Conservation (phyloP, 2,797 vertebrate species). For the Rhyacichthys aspro region DNA sequence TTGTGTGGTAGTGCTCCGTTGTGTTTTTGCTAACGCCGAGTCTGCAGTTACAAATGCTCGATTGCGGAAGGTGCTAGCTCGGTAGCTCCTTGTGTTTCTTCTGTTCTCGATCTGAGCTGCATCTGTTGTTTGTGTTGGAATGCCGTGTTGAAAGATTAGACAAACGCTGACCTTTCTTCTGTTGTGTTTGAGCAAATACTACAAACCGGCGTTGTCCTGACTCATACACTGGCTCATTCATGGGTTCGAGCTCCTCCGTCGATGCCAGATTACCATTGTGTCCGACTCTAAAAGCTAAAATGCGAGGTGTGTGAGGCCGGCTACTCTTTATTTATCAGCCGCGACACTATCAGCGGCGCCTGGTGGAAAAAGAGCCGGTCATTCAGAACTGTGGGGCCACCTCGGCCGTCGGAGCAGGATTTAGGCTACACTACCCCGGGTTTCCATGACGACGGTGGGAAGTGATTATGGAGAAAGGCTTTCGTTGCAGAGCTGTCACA, state of each 20-base stretch:
- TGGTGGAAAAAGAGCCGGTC: slow-evolving; percentile 69
- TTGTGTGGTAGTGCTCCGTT: too few relatives aligned
- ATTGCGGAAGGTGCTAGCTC: too few relatives aligned
- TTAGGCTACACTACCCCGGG: slow-evolving; percentile 74
- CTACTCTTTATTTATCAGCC: slow-evolving; percentile 69
- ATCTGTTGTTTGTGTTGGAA: slow-evolving; percentile 6
- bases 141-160: slow-evolving; percentile 16
- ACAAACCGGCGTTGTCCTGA: slow-evolving; percentile 30
- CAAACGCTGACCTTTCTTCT: slow-evolving; percentile 37
- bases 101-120: neutral
- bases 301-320: slow-evolving; percentile 42
- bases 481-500: slow-evolving; percentile 66
- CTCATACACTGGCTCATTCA: slow-evolving; percentile 51
- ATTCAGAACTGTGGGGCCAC: slow-evolving; percentile 72
- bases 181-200: slow-evolving; percentile 38
- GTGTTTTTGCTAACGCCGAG: too few relatives aligned
- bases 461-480: slow-evolving; percentile 75
- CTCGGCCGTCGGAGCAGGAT: slow-evolving; percentile 74
- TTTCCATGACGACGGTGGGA: slow-evolving; percentile 77
- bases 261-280: slow-evolving; percentile 61
- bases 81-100: neutral
- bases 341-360: slow-evolving; percentile 71
- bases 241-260: slow-evolving; percentile 52
- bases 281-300: slow-evolving; percentile 55
- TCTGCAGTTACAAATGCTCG: too few relatives aligned